Conservation (phyloP, 2,797 vertebrate genomes). For the Lacerta agilis region DNA sequence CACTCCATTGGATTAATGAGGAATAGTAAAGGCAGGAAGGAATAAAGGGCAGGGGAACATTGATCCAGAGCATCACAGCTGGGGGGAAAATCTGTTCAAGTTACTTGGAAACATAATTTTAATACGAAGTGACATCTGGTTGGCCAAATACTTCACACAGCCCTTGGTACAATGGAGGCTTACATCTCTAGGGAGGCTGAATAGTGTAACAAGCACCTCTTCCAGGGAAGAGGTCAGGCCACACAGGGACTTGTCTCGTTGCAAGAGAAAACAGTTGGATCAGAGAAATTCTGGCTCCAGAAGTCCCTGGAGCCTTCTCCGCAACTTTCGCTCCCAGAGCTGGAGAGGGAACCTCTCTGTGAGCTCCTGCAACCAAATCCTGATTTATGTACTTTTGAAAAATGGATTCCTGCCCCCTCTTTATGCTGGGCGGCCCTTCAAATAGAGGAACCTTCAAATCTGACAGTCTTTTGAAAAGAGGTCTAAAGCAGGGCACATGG, state of each 20-base stretch:
- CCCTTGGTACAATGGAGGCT: constrained; percentile 46
- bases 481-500: too few species aligned
- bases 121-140: constrained; percentile 68
- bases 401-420: not conserved
- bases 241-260: constrained; percentile 21
- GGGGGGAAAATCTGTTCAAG: too few species aligned
- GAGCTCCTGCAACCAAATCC: not conserved
- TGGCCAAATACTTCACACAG: constrained; percentile 58
- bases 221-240: not conserved
- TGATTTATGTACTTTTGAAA: not conserved
- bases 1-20: not conserved
- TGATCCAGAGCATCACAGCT: constrained; percentile 30
- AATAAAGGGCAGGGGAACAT: constrained; percentile 60
- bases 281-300: not conserved
- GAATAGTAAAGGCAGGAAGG: constrained; percentile 37
- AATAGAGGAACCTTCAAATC: too few species aligned
- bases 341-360: not conserved
- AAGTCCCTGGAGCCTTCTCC: not conserved
- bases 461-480: too few species aligned
- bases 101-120: constrained; percentile 28
- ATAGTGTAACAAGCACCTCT: constrained; percentile 35
- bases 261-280: constrained; percentile 39
- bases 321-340: constrained; percentile 9
- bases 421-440: too few species aligned
- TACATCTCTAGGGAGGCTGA: constrained; percentile 22